phyloP scores from a whole-genome alignment of 2,797 vertebrate genomes.

The Lepilemur septentrionalis region DNA sequence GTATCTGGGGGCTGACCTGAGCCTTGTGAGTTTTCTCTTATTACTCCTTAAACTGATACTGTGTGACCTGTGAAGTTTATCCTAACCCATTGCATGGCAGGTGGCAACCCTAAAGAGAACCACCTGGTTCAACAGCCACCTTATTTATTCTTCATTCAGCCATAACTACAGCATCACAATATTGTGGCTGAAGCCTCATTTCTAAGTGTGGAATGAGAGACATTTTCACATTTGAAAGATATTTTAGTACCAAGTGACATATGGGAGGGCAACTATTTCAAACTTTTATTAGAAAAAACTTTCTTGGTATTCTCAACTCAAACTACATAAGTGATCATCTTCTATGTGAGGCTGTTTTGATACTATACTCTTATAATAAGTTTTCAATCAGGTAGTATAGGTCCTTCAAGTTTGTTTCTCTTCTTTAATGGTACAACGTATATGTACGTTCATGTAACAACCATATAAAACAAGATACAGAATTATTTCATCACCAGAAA shows the following conservation, averaged over 20 bases:
- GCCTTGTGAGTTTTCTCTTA: conserved; percentile 3
- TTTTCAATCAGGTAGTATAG: neutral
- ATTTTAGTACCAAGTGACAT: conserved; percentile 44
- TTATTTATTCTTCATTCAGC: conserved; percentile 25
- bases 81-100: neutral
- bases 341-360: neutral
- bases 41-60: neutral
- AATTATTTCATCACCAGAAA: neutral
- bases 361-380: neutral
- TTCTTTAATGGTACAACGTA: neutral
- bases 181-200: conserved; percentile 7
- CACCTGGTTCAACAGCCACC: neutral
- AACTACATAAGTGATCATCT: neutral
- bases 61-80: neutral
- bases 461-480: neutral
- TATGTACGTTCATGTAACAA: neutral
- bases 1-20: neutral
- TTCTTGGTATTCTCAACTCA: neutral
- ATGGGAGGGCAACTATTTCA: conserved; percentile 20
- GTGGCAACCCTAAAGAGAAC: conserved; percentile 8
- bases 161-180: neutral
- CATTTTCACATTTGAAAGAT: conserved; percentile 29
- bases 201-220: conserved; percentile 29
- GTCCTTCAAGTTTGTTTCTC: neutral
- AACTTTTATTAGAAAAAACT: conserved; percentile 38